A percentile compares a stretch with the other conserved stretches of the same genome.
Evolutionary conservation across 2,113 vertebrate species (phyloP).

Genomic region (Protomyctophum bolini): DNA sequence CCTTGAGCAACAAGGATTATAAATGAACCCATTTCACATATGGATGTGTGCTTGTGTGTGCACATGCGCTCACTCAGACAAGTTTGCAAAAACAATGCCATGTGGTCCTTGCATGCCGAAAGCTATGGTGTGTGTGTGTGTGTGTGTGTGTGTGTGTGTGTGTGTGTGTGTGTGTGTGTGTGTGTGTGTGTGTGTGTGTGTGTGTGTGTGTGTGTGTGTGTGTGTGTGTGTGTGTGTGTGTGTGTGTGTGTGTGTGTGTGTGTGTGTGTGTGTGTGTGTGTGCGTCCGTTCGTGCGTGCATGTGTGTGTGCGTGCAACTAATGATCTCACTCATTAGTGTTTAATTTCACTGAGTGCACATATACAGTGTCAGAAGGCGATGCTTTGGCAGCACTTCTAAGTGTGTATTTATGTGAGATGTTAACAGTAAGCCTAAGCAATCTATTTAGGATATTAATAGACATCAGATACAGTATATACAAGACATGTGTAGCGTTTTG

Average conservation of each 20-base stretch:
- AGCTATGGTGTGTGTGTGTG: neutral
- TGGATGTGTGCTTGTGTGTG: neutral
- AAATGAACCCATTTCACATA: neutral
- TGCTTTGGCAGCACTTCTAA: constrained; percentile 22
- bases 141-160: neutral
- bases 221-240: neutral
- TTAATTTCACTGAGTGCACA: constrained; percentile 26
- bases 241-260: neutral
- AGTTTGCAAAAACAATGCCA: neutral
- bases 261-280: neutral
- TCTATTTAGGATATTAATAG: constrained; percentile 42
- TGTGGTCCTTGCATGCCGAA: constrained; percentile 3
- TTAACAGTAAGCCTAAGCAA: constrained; percentile 47
- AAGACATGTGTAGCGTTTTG: constrained; percentile 21
- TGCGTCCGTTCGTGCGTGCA: constrained; percentile 8
- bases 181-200: constrained; percentile 14
- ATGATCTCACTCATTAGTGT: constrained; percentile 23
- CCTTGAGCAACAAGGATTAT: neutral
- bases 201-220: constrained; percentile 13
- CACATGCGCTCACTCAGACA: neutral
- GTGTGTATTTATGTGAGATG: constrained; percentile 51
- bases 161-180: constrained; percentile 11
- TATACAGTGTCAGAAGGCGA: constrained; percentile 47
- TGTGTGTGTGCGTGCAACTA: constrained; percentile 18
- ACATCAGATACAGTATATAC: constrained; percentile 28